These are phyloP conservation scores for Melikaiella ostensackeni DNA, from an alignment of 2,888 invertebrate species.

Conservation along the genomic window DNA sequence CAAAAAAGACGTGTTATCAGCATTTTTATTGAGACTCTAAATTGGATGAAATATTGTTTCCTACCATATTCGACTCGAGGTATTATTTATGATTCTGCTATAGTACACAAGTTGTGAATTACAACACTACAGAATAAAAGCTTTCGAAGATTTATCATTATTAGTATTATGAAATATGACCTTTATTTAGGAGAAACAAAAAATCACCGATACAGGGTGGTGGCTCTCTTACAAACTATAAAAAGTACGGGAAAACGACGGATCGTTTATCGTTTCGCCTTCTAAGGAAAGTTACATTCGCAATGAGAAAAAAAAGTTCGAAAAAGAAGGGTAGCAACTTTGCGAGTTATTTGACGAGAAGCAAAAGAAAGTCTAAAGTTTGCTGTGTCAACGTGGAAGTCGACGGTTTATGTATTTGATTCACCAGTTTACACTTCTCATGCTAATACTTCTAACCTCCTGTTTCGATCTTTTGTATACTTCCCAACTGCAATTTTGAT, in stretches of 20 bases:
- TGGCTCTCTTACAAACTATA: not conserved
- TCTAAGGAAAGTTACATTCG: not conserved
- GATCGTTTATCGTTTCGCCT: constrained; percentile 14
- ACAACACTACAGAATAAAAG: not conserved
- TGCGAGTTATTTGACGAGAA: not conserved
- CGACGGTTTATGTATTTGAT: not conserved
- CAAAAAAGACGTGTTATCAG: not conserved
- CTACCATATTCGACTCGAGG: not conserved
- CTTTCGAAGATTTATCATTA: not conserved
- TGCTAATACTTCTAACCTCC: constrained; percentile 1
- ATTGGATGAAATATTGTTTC: not conserved
- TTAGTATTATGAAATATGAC: not conserved
- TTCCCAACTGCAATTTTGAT: not conserved
- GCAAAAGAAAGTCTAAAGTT: constrained; percentile 3
- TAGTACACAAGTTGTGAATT: not conserved
- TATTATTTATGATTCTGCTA: not conserved
- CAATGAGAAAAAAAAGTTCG: constrained; percentile 4
- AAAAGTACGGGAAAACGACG: not conserved
- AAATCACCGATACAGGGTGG: not conserved
- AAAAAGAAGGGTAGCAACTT: not conserved
- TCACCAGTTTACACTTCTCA: not conserved
- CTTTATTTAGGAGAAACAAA: constrained; percentile 2
- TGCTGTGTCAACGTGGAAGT: constrained; percentile 13
- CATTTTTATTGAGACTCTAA: not conserved
- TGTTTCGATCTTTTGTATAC: not conserved